Evolutionary conservation across 2,113 vertebrate species (phyloP).

Genomic region (Hemibagrus wyckioides): DNA sequence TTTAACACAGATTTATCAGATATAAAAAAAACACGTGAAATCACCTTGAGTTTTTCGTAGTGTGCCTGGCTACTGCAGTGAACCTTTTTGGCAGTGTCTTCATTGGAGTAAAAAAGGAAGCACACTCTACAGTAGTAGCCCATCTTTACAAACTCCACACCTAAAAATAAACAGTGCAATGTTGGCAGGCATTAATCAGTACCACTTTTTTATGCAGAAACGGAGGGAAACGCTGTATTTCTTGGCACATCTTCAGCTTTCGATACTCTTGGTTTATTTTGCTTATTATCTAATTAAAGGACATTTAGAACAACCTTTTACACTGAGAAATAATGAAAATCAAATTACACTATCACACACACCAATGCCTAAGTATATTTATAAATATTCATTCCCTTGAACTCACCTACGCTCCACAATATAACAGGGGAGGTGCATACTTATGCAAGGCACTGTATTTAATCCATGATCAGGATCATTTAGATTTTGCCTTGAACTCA

Average conservation of each 20-base stretch:
- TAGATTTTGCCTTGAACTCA: neutral
- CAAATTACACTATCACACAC: no score
- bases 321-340: neutral
- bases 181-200: neutral
- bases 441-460: neutral
- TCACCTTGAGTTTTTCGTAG: conserved; percentile 96
- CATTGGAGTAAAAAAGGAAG: conserved; percentile 96
- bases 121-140: conserved; percentile 97
- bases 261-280: no score
- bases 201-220: neutral
- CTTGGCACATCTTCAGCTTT: neutral
- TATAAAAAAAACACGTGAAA: neutral
- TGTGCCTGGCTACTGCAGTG: conserved; percentile 95
- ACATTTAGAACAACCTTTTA: neutral
- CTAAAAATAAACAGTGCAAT: conserved; percentile 72
- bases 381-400: neutral
- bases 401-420: neutral
- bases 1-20: neutral
- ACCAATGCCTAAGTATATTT: neutral
- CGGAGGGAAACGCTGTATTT: neutral
- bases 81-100: conserved; percentile 90
- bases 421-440: neutral
- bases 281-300: no score
- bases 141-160: conserved; percentile 95
- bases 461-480: neutral